These are phyloP conservation scores for Fulmarus glacialis DNA, from an alignment of 2,113 vertebrate genomes.

Conservation along the genomic window DNA sequence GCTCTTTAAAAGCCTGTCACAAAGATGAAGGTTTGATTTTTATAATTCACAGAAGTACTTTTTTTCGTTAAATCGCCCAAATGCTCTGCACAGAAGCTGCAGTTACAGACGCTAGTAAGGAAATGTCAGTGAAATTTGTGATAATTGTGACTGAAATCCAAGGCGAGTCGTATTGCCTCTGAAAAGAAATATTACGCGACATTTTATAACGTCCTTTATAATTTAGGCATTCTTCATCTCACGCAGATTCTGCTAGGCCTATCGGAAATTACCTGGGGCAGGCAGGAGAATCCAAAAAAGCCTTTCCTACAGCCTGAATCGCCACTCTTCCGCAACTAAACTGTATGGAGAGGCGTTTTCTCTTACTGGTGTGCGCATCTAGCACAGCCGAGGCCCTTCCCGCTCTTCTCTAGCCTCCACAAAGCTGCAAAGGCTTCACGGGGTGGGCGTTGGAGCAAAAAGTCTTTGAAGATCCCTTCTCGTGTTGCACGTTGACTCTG, in stretches of 20 bases:
- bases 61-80: not conserved
- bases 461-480: not conserved
- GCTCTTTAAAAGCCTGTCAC: not conserved
- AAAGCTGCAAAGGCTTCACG: not conserved
- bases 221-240: not conserved
- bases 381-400: not conserved
- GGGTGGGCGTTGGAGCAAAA: not conserved
- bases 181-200: not conserved
- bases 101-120: not conserved
- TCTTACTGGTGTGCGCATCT: not conserved
- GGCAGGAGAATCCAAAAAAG: not conserved
- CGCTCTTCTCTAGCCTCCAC: not conserved
- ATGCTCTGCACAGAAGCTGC: not conserved
- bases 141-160: not conserved
- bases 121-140: not conserved
- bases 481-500: fast-evolving
- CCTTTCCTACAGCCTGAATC: not conserved
- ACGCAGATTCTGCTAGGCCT: fast-evolving
- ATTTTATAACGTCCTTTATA: not conserved
- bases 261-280: not conserved
- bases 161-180: not conserved
- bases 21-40: not conserved
- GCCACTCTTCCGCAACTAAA: not conserved
- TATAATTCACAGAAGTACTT: not conserved
- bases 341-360: not conserved